Evolutionary conservation across 2,888 invertebrate genomes (phyloP), one percentile per base, ranked within the genome.

Genomic region (Machimus rusticus): DNA sequence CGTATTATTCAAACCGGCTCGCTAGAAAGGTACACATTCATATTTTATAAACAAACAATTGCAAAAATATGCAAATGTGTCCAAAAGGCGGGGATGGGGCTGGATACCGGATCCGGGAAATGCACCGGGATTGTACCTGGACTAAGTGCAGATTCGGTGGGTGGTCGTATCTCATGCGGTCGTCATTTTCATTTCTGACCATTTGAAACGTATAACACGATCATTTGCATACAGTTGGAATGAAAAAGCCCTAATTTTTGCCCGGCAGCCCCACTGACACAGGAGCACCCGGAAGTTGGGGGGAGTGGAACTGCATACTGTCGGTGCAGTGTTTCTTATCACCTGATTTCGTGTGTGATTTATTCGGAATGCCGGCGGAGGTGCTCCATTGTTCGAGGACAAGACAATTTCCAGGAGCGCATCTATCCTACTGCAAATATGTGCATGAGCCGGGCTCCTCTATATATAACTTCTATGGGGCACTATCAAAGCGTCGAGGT

Each of bases 41-140:
- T 86, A 86, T 74, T 86, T 86, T 86, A 86, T 74, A 86, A 86
- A 74, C 86, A 86, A 86, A 86, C 86, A 86, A 86, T 86, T 76
- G 86, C 74, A 74, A 86, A 86, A 74, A 86, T 86, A 86, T 86
- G 86, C 86, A 86, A 86, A 86, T 84, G 34, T 84, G 43, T 34
- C 66, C 39, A 28, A 66, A 23, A 84, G 81, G 66, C 1, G 39
- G 81, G 51, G 6, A 55, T n/a, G 6, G 34, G 16, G 14, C 43
- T 16, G 43, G 43, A 46, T 46, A 14, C 43, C 43, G 31, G 31
- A 23, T 81, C 6, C 51, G 39, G 23, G 34, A 55, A 16, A 43
- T 23, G 37, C 16, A 9, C 19, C 37, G 43, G 55, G 51, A 51
- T 81, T 19, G 28, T 51, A 55, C 81, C 46, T 51, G 19, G 23